These are phyloP conservation scores for Scophthalmus maximus DNA, from an alignment of 2,113 vertebrate species.

Conservation along the genomic window DNA sequence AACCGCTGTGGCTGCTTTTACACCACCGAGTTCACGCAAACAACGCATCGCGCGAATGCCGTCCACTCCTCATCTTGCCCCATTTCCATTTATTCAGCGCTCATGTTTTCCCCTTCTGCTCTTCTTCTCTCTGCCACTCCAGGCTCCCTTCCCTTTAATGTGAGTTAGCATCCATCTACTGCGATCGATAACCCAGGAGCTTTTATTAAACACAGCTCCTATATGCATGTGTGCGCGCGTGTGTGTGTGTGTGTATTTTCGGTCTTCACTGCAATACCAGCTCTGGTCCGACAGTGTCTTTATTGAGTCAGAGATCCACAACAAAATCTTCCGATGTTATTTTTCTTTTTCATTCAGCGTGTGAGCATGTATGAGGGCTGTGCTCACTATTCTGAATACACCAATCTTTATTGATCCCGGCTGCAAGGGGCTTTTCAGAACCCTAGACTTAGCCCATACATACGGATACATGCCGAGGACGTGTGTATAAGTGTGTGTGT, in stretches of 20 bases:
- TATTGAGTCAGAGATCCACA: slow-evolving; percentile 58
- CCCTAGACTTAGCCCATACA: slow-evolving; percentile 8
- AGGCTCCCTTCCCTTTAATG: slow-evolving; percentile 52
- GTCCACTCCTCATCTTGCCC: slow-evolving; percentile 16
- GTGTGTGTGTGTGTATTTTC: slow-evolving; percentile 16
- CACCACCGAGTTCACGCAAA: slow-evolving; percentile 5
- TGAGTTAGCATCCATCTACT: slow-evolving; percentile 70
- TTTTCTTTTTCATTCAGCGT: slow-evolving; percentile 34
- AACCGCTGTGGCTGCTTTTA: neutral
- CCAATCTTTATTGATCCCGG: slow-evolving; percentile 56
- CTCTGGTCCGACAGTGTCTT: slow-evolving; percentile 45
- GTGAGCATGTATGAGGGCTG: slow-evolving; percentile 9
- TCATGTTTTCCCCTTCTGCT: slow-evolving; percentile 33
- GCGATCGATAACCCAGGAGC: slow-evolving; percentile 69
- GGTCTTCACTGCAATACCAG: slow-evolving; percentile 27
- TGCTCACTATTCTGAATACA: slow-evolving; percentile 41
- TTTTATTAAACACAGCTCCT: slow-evolving; percentile 70
- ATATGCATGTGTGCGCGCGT: slow-evolving; percentile 19
- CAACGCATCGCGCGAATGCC: neutral
- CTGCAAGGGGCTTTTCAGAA: slow-evolving; percentile 44
- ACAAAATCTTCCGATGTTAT: slow-evolving; percentile 27
- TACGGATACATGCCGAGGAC: neutral
- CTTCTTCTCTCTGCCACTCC: slow-evolving; percentile 33
- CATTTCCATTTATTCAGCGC: slow-evolving; percentile 38
- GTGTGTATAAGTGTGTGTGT: neutral